Evolutionary conservation across 2,113 vertebrate genomes (phyloP), one percentile per base, ranked within the genome.

Genomic region (Hiodon alosoides): DNA sequence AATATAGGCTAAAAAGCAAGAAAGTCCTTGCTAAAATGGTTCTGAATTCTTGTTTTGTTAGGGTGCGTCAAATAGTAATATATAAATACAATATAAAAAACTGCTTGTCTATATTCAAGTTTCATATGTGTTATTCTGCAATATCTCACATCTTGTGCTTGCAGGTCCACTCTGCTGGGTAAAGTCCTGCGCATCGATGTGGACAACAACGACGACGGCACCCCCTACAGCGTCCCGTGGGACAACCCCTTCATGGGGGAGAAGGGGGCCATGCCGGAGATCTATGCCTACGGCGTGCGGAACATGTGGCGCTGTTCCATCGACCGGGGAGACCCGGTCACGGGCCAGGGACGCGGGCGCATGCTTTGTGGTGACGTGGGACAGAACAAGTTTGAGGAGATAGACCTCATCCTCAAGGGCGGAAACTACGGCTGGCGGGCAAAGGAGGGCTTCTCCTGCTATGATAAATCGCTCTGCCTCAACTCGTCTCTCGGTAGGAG

Each of bases 231-330:
- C 65, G 88, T 94, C 76, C 92, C 93, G 3, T 80, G 87, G 11
- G 91, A 92, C 80, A 93, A 93, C 77, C 92, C 93, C 0, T 93
- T 93, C n/a, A 7, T 91, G 47, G n/a, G 62, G 8, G 90, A 92
- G n/a, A 82, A 72, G 4, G 78, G 67, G 4, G 48, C 89, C 5
- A 80, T 74, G n/a, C 86, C 92, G 55, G 92, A 94, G 82, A 81
- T 93, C 75, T 94, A 89, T 53, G 93, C 93, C 5, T 93, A 90
- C 10, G 92, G 93, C 0, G 92, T 92, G 64, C 89, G 93, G 62
- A 94, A 93, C 83, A 93, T 93, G 93, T 93, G 93, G 93, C 89
- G 91, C 14, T 93, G 93, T 82, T 93, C 91, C 48, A 82, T 93
- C 11, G 92, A 94, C 86, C 89, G 91, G 0, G 92, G 92, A 1